Evolutionary conservation across 2,797 vertebrate species (phyloP).

Genomic region (Capromys pilorides): DNA sequence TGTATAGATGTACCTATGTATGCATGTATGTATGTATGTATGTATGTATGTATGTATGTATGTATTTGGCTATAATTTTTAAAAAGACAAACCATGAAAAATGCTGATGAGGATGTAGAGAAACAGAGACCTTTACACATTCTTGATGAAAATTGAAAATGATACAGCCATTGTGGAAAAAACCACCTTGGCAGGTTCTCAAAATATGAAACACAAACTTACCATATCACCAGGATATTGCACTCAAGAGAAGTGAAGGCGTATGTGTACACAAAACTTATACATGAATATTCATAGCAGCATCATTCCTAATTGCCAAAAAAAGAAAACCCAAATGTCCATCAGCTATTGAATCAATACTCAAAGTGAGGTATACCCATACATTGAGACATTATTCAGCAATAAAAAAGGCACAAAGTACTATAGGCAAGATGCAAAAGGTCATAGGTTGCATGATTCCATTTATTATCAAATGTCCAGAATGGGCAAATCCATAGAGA

Average conservation of each 20-base stretch:
- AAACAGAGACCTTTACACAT: neutral
- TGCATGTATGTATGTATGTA: neutral
- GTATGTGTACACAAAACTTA: neutral
- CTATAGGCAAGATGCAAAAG: neutral
- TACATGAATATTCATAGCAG: neutral
- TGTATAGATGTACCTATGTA: neutral
- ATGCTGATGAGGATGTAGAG: neutral
- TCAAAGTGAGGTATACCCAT: neutral
- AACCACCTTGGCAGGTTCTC: neutral
- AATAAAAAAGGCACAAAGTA: neutral
- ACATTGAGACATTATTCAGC: neutral
- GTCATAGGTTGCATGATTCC: neutral
- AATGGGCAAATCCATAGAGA: neutral
- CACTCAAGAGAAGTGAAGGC: neutral
- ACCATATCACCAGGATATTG: neutral
- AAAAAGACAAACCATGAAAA: neutral
- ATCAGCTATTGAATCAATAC: neutral
- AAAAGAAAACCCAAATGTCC: neutral
- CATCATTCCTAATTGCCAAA: neutral
- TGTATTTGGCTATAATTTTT: neutral
- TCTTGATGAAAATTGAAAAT: neutral
- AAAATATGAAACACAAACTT: conserved; percentile 13
- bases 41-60: neutral
- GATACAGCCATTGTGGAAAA: neutral
- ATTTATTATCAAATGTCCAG: neutral